Conservation (phyloP, 2,888 invertebrate genomes). For the Copidosoma aretas region DNA sequence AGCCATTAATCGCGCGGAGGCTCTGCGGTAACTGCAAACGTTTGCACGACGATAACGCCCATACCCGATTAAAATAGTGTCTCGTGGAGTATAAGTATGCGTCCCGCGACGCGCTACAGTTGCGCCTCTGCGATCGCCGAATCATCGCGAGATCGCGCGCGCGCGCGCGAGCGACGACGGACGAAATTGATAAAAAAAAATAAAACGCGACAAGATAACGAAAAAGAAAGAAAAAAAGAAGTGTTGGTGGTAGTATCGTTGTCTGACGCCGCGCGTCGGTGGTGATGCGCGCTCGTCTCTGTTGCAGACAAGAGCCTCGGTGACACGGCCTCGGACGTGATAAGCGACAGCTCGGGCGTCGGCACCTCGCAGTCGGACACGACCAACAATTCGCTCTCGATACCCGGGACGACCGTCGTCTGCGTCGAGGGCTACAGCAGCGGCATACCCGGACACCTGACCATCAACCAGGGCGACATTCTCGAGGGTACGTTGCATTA, state of each 20-base stretch:
- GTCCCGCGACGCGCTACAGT: no score
- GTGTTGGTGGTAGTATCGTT: no score
- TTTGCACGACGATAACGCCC: no score
- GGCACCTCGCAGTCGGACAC: constrained; percentile 89
- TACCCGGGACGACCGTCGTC: constrained; percentile 83
- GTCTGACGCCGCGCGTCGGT: neutral
- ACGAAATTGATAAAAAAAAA: neutral
- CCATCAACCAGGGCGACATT: constrained; percentile 86
- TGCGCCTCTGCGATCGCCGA: no score
- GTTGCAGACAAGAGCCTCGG: constrained; percentile 87
- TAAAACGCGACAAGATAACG: neutral
- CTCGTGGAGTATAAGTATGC: no score
- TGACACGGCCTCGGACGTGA: constrained; percentile 84
- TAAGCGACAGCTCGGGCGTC: constrained; percentile 91
- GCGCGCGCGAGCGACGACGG: no score
- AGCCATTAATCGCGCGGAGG: no score
- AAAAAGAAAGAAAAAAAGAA: constrained; percentile 8
- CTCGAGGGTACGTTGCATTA: constrained; percentile 74
- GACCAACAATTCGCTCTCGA: constrained; percentile 75
- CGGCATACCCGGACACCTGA: constrained; percentile 77
- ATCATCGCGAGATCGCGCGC: no score
- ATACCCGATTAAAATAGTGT: no score
- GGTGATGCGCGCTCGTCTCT: neutral
- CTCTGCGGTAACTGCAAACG: no score
- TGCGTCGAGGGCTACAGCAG: constrained; percentile 84